Percentiles rank a stretch among this genome's conserved stretches.
Evolutionary conservation across 2,113 vertebrate species (phyloP).

Genomic region (Erythrolamprus reginae): DNA sequence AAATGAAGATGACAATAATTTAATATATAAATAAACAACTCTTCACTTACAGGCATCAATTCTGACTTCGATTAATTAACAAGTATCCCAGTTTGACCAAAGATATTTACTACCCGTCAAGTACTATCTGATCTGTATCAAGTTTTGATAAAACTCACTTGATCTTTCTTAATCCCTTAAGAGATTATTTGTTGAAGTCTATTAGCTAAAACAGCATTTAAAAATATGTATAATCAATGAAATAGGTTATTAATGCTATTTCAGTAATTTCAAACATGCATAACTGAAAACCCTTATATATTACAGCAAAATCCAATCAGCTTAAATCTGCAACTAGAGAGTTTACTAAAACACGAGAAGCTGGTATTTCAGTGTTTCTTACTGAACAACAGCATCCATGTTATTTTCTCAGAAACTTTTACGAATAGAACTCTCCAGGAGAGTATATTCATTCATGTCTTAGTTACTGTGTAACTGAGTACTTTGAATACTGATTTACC

Average conservation of each 20-base stretch:
- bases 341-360: background rate
- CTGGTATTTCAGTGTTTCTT: background rate
- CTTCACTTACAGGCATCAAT: too few relatives aligned
- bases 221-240: background rate
- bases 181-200: background rate
- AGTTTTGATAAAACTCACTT: background rate
- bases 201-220: background rate
- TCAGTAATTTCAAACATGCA: background rate
- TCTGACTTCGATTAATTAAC: too few relatives aligned
- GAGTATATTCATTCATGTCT: background rate
- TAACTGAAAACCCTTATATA: background rate
- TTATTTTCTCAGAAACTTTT: background rate
- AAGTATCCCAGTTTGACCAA: too few relatives aligned
- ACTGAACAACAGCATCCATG: background rate
- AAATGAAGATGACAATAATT: too few relatives aligned
- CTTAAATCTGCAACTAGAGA: background rate
- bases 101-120: too few relatives aligned
- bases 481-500: background rate
- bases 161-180: background rate
- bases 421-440: background rate
- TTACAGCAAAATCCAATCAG: background rate
- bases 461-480: background rate
- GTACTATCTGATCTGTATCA: too few relatives aligned
- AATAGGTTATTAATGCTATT: background rate
- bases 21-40: too few relatives aligned